Percentiles rank a stretch among this genome's conserved stretches.
Evolutionary conservation across 2,113 vertebrate species (phyloP).

Genomic region (Gambusia affinis): DNA sequence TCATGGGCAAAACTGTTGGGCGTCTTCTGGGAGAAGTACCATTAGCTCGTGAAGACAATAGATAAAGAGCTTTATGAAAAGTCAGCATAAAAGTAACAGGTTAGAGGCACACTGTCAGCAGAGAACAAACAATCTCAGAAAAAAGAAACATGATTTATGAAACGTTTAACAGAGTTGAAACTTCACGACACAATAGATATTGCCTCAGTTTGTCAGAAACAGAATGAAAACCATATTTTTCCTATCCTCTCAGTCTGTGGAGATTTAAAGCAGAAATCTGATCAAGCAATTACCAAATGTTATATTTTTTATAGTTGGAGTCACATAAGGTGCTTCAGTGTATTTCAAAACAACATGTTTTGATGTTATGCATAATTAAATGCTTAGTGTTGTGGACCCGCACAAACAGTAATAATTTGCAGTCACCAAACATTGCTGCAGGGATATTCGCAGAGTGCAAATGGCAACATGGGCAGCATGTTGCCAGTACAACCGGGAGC

Average conservation of each 20-base stretch:
- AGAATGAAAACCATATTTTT: constrained; percentile 21
- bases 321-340: constrained; percentile 16
- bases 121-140: constrained; percentile 22
- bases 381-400: constrained; percentile 26
- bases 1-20: constrained; percentile 1
- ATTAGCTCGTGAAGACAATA: background rate
- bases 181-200: constrained; percentile 38
- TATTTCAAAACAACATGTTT: constrained; percentile 34
- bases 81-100: constrained; percentile 34
- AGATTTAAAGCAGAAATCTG: constrained; percentile 16
- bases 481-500: constrained; percentile 41
- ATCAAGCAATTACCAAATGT: constrained; percentile 11
- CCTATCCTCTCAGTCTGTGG: background rate
- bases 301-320: constrained; percentile 2
- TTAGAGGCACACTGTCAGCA: constrained; percentile 20
- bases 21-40: background rate
- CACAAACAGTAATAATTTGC: constrained; percentile 38
- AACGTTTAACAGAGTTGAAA: constrained; percentile 39
- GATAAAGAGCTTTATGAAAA: constrained; percentile 10
- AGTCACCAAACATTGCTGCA: constrained; percentile 44
- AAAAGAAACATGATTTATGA: constrained; percentile 32
- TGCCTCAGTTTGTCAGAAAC: constrained; percentile 26
- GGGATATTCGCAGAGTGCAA: constrained; percentile 50
- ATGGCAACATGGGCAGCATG: constrained; percentile 48
- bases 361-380: constrained; percentile 40